Conservation (phyloP, 2,797 vertebrate genomes). For the Triplophysa bombifrons region DNA sequence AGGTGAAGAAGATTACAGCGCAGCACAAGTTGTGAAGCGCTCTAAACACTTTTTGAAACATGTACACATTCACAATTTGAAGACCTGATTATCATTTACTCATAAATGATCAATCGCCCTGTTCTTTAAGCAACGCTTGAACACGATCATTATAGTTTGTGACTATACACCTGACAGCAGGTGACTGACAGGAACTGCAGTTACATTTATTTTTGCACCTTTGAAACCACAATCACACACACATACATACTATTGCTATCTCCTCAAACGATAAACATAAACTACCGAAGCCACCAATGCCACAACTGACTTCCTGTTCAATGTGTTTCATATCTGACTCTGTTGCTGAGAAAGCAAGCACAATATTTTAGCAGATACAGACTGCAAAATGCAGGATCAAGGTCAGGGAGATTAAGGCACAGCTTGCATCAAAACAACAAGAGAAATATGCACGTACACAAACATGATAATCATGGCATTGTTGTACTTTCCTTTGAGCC, state of each 20-base stretch:
- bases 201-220: conserved; percentile 41
- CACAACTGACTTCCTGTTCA: conserved; percentile 83
- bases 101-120: no score
- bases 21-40: background rate
- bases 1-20: background rate
- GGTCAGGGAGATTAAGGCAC: conserved; percentile 5
- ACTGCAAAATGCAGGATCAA: conserved; percentile 9
- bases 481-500: background rate
- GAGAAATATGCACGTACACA: background rate
- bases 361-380: conserved; percentile 62
- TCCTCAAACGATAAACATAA: conserved; percentile 69
- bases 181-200: background rate
- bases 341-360: conserved; percentile 62
- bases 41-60: background rate
- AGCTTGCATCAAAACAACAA: background rate
- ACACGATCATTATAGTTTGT: no score
- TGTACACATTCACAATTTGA: background rate
- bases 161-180: background rate
- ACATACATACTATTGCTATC: conserved; percentile 50
- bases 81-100: no score
- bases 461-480: background rate
- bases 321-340: conserved; percentile 64
- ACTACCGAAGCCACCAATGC: conserved; percentile 75
- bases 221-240: conserved; percentile 57
- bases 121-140: no score